A percentile compares a stretch with the other conserved stretches of the same genome.
phyloP scores from a whole-genome alignment of 1,140 invertebrate genomes.

The Papilio aristodemus region DNA sequence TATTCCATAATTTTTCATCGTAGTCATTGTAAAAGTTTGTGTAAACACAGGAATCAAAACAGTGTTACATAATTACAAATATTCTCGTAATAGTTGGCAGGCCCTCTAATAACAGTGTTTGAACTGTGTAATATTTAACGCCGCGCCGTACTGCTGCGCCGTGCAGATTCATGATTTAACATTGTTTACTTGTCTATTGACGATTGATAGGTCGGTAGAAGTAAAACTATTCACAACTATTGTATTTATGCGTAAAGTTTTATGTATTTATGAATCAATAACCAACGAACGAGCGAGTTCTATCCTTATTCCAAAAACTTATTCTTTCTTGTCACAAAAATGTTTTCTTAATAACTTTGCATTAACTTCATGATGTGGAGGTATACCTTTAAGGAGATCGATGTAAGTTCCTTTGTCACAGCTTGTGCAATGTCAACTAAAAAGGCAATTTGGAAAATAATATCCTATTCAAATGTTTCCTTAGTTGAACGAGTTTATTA shows the following conservation, averaged over 20 bases:
- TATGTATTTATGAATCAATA: no score
- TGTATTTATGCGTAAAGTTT: neutral
- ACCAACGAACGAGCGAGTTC: no score
- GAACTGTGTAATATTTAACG: slow-evolving; percentile 18
- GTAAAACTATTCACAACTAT: neutral
- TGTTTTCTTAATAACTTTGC: no score
- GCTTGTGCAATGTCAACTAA: slow-evolving; percentile 44
- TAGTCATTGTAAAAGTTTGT: neutral
- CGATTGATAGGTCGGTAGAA: slow-evolving; percentile 1
- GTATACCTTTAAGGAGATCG: slow-evolving; percentile 42
- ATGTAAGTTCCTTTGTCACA: slow-evolving; percentile 46
- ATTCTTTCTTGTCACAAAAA: no score
- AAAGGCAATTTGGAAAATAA: slow-evolving; percentile 50
- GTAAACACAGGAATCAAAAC: neutral
- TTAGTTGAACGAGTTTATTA: slow-evolving; percentile 54
- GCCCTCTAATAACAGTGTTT: slow-evolving; percentile 24
- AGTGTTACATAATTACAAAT: slow-evolving; percentile 25
- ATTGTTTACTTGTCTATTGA: slow-evolving; percentile 27
- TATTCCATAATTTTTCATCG: neutral
- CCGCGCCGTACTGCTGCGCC: neutral
- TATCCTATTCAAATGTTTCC: slow-evolving; percentile 57
- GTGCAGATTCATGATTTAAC: slow-evolving; percentile 2
- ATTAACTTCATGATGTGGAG: slow-evolving; percentile 33
- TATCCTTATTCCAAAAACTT: no score
- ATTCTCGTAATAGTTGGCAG: slow-evolving; percentile 22